phyloP scores from a whole-genome alignment of 2,888 invertebrate genomes.

The Ormyrus nitidulus region DNA sequence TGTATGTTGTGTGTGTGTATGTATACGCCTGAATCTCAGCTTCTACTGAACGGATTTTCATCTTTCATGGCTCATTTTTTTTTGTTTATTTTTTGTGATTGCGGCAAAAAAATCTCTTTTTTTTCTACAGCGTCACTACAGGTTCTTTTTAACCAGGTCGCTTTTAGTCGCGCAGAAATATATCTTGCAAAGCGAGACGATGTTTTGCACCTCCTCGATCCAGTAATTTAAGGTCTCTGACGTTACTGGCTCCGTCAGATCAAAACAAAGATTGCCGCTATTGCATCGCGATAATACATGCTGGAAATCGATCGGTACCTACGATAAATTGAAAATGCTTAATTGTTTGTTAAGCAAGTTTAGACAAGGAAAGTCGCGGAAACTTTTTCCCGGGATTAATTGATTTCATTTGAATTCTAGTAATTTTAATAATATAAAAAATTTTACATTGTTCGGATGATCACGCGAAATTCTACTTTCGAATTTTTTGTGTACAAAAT shows the following conservation, averaged over 20 bases:
- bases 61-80: too few relatives aligned
- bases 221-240: slow-evolving; percentile 82
- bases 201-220: slow-evolving; percentile 80
- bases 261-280: slow-evolving; percentile 85
- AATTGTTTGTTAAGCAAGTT: neutral
- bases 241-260: slow-evolving; percentile 79
- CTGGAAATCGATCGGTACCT: slow-evolving; percentile 84
- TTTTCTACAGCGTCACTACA: too few relatives aligned
- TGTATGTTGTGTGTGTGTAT: too few relatives aligned
- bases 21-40: too few relatives aligned
- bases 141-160: slow-evolving; percentile 72
- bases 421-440: too few relatives aligned
- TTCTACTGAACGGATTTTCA: too few relatives aligned
- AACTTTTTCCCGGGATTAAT: neutral
- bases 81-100: too few relatives aligned
- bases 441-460: too few relatives aligned
- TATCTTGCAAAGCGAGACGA: slow-evolving; percentile 82
- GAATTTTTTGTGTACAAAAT: too few relatives aligned
- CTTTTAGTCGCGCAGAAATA: slow-evolving; percentile 84
- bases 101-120: too few relatives aligned
- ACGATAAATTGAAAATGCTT: slow-evolving; percentile 45
- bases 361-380: neutral
- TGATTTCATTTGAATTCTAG: neutral
- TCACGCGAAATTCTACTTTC: too few relatives aligned
- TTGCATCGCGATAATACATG: slow-evolving; percentile 84